Evolutionary conservation across 2,113 vertebrate genomes (phyloP), one percentile per base, ranked within the genome.

Genomic region (Microcebus ravelobensis): DNA sequence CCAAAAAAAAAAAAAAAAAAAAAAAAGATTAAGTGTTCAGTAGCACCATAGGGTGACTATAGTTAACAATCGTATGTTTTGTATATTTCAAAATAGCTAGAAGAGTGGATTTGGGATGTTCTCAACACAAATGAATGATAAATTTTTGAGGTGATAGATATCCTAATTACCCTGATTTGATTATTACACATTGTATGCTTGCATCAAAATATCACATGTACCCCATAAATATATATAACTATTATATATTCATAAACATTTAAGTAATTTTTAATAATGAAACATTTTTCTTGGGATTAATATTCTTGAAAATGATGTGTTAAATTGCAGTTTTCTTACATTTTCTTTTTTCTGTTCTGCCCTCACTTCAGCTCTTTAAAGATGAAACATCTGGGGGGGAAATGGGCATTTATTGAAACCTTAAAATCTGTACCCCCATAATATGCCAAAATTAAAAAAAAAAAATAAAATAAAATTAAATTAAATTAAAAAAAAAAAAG

Each of bases 301-400:
- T 80, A 90, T 90, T 84, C 15, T 74, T 81, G 20, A 45, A 87
- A 92, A 71, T 71, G 45, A 45, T 45, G 70, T 57, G 5, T 84
- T 61, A 71, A n/a, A 59, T 86, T 95, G 23, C 1, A 23, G 13
- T 91, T 89, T 85, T 14, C 52, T 81, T 80, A 84, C 52, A 27
- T 77, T 88, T 55, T 39, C 21, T n/a, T 59, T 79, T 70, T 73
- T 76, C 29, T 82, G 0, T 95, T 94, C 10, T 96, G 8, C 45
- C 12, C 7, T 96, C 31, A 48, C 42, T 92, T 92, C 2, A 59
- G 11, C 7, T 95, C 23, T 63, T 91, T 88, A 76, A 52, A 55
- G 74, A 57, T 15, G 5, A 94, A 97, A 92, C 42, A 77, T 81
- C 20, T 80, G n/a, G n/a, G n/a, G n/a, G n/a, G n/a, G n/a, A n/a